A percentile compares a stretch with the other conserved stretches of the same genome.
Evolutionary conservation across 2,888 invertebrate species (phyloP).

Genomic region (Lathronympha strigana): DNA sequence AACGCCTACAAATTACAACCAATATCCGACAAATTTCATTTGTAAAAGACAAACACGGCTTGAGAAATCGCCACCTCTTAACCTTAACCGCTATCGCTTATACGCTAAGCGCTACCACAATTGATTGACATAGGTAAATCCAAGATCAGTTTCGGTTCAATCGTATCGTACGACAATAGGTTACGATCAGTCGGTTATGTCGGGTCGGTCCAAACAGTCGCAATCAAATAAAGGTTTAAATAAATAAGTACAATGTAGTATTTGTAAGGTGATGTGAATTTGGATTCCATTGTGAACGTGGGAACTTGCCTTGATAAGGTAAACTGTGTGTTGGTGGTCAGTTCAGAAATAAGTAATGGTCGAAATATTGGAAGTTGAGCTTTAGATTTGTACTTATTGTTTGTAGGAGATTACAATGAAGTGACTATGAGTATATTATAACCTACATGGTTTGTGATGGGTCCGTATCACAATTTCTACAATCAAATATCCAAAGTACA

Average conservation of each 20-base stretch:
- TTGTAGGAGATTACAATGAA: not conserved
- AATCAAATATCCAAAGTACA: no score
- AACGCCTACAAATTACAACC: no score
- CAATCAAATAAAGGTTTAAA: no score
- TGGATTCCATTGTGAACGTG: slow-evolving; percentile 6
- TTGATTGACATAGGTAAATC: slow-evolving; percentile 46
- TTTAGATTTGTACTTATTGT: not conserved
- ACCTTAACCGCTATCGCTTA: slow-evolving; percentile 48
- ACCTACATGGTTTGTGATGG: no score
- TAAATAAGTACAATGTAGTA: not conserved
- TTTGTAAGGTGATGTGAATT: slow-evolving; percentile 15
- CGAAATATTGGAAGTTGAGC: not conserved
- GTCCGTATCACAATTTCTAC: no score
- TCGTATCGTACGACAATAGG: slow-evolving; percentile 38
- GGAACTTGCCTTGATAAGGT: slow-evolving; percentile 6
- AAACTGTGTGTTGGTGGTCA: not conserved
- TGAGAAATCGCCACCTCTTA: not conserved
- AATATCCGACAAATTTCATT: not conserved
- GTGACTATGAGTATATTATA: no score
- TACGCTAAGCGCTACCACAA: slow-evolving; percentile 13
- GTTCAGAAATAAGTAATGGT: not conserved
- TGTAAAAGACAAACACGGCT: not conserved
- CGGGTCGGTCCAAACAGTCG: not conserved
- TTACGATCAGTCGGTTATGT: slow-evolving; percentile 25
- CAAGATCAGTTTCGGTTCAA: slow-evolving; percentile 48